These are phyloP conservation scores for Apogon hyalosoma DNA, from an alignment of 2,797 vertebrate genomes.

Conservation along the genomic window DNA sequence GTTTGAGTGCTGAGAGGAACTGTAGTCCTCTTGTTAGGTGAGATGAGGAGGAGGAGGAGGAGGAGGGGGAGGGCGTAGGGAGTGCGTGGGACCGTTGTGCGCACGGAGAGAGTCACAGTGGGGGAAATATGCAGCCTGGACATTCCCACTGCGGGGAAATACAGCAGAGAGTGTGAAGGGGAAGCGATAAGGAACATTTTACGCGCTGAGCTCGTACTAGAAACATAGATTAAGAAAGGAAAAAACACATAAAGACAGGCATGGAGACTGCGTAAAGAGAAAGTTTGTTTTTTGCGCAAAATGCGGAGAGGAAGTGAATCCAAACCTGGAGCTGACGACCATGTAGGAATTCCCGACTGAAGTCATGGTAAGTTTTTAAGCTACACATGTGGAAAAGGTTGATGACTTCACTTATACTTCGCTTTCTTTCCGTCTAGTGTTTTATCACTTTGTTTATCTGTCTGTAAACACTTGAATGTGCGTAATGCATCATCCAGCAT, in stretches of 20 bases:
- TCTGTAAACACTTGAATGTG: too few relatives aligned
- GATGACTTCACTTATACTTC: too few relatives aligned
- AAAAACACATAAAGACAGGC: background rate
- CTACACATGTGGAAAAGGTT: conserved; percentile 1
- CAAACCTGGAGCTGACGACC: conserved; percentile 66
- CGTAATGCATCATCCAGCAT: too few relatives aligned
- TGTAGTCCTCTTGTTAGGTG: conserved; percentile 80
- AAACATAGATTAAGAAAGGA: background rate
- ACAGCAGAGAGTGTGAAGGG: conserved; percentile 31
- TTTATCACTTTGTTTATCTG: too few relatives aligned
- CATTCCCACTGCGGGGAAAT: conserved; percentile 69
- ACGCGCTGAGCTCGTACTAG: background rate
- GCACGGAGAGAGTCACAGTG: conserved; percentile 39
- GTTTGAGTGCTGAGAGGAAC: conserved; percentile 75
- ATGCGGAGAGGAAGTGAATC: conserved; percentile 61
- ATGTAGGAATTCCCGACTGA: conserved; percentile 79
- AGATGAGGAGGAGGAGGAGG: conserved; percentile 31
- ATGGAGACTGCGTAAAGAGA: conserved; percentile 18
- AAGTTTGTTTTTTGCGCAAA: conserved; percentile 40
- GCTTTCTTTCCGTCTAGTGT: too few relatives aligned
- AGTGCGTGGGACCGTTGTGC: conserved; percentile 53
- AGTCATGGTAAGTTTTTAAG: conserved; percentile 81
- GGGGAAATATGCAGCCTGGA: conserved; percentile 37
- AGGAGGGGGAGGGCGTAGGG: conserved; percentile 39
- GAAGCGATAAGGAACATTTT: conserved; percentile 24